Evolutionary conservation across 2,113 vertebrate species (phyloP).

Genomic region (Vulpes lagopus): DNA sequence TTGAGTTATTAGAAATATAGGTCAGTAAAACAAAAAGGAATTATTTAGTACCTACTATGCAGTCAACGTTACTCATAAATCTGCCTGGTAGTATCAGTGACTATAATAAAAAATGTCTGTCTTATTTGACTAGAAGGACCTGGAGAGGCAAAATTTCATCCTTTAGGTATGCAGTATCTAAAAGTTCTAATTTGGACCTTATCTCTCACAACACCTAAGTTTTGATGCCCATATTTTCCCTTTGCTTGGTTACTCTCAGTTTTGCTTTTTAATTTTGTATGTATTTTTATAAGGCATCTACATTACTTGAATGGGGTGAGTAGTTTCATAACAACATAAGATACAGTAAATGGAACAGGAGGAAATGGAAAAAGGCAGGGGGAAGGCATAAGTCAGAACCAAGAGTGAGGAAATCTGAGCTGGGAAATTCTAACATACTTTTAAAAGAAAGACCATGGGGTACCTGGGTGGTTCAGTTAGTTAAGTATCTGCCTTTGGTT

Average conservation of each 20-base stretch:
- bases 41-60: background rate
- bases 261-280: background rate
- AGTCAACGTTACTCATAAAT: background rate
- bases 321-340: background rate
- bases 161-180: background rate
- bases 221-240: background rate
- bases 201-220: background rate
- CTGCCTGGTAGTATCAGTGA: background rate
- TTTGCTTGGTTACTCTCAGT: background rate
- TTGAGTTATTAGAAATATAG: background rate
- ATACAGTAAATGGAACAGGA: background rate
- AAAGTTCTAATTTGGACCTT: background rate
- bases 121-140: background rate
- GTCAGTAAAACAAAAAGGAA: slow-evolving; percentile 38
- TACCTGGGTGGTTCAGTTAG: too few species aligned
- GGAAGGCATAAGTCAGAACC: background rate
- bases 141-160: background rate
- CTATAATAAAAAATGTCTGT: background rate
- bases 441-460: background rate
- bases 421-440: background rate
- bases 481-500: too few species aligned
- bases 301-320: background rate
- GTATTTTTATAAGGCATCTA: slow-evolving; percentile 29
- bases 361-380: background rate
- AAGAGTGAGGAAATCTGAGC: background rate